phyloP scores from a whole-genome alignment of 2,888 invertebrate genomes.

The Mimas tiliae region DNA sequence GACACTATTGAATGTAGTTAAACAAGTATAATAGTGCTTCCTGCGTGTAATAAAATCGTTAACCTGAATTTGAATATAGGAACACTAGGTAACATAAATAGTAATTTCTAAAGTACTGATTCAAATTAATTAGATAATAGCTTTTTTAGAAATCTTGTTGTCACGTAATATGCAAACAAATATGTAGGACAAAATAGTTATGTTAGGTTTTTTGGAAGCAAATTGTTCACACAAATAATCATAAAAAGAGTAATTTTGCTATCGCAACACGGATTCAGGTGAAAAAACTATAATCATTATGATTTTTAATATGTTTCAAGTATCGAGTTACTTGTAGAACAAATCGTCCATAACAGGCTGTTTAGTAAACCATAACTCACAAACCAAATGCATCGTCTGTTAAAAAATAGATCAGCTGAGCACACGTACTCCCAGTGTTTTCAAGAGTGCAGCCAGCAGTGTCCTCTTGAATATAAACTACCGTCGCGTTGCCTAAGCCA shows the following conservation, averaged over 20 bases:
- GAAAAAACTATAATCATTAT: too few species aligned
- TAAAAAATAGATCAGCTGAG: not conserved
- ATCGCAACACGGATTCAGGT: too few species aligned
- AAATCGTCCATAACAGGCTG: not conserved
- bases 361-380: not conserved
- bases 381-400: not conserved
- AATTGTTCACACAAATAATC: too few species aligned
- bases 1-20: slow-evolving; percentile 14
- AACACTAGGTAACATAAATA: not conserved
- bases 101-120: not conserved
- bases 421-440: slow-evolving; percentile 38
- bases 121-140: not conserved
- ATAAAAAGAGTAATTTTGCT: too few species aligned
- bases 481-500: slow-evolving; percentile 38
- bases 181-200: too few species aligned
- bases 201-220: too few species aligned
- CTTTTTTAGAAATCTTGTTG: not conserved
- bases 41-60: not conserved
- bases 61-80: not conserved
- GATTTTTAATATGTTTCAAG: too few species aligned
- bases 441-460: slow-evolving; percentile 35
- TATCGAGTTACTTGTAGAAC: too few species aligned
- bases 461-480: slow-evolving; percentile 46
- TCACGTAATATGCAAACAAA: too few species aligned
- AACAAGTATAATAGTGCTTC: slow-evolving; percentile 5